Evolutionary conservation across 2,888 invertebrate species (phyloP), one percentile per base, ranked within the genome.

Genomic region (Agriopis leucophaearia): DNA sequence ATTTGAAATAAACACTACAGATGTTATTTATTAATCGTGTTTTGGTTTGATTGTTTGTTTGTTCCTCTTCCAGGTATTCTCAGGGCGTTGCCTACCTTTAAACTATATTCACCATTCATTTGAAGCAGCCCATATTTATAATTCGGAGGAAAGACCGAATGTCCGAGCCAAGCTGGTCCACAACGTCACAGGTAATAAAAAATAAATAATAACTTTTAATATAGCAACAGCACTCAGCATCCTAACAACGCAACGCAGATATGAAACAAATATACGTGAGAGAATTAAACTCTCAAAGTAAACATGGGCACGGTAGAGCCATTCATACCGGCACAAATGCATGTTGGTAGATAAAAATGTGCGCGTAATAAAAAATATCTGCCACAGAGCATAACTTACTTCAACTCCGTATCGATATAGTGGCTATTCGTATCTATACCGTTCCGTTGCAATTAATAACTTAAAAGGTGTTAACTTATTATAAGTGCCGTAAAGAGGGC

Each of bases 281-380:
- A 54, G 45, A 45, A 47, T 55, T 47, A 60, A 54, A 42, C 45
- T 55, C 15, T 40, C 47, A 65, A 55, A 56, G 42, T 59, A 66
- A 60, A 60, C 55, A 60, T n/a, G 42, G 12, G 47, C 36, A 50
- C 18, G 10, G 55, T 36, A 15, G 36, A 38, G 56, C 51, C 38
- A 45, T 66, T 62, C 52, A 66, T 58, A 52, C 57, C 9, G 18
- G 42, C 36, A 57, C 52, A 65, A 65, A 54, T 62, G 52, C 13
- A 62, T 48, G 51, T 35, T 10, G 38, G 47, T 35, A 51, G 56
- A 66, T 66, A 66, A 61, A 55, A 61, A 27, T 47, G 45, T 56
- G 10, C 0, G 18, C 44, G 52, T 45, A 57, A 61, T 62, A 57
- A 57, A 66, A 66, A 61, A 12, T 57, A 38, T 56, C 66, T 57